Base-by-base conservation (phyloP, 2,888 invertebrate genomes). In the Arrhopalites spinosus region DNA sequence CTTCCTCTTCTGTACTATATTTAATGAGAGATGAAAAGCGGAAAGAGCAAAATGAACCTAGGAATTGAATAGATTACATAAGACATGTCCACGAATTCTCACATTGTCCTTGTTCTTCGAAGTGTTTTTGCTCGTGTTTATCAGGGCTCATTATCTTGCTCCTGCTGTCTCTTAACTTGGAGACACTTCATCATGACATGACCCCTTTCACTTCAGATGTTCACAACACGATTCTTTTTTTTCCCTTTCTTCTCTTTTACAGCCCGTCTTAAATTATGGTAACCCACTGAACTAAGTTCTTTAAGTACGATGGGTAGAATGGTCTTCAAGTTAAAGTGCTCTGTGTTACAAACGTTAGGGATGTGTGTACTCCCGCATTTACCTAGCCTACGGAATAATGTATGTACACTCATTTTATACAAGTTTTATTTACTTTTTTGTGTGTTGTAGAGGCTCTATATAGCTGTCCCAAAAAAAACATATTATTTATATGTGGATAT, bases 111-210 rank as follows among this genome's bases (percentile, higher is more conserved):
- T 73, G 68, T 71, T 74, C 70, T 68, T 43, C 61, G 63, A 73
- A 77, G 75, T 79, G 75, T 77, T 75, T 77, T 75, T 72, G 72
- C 72, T 76, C 66, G 68, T 74, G 74, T 78, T 78, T 78, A 78
- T 78, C 78, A 59, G 73, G 25, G 53, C 71, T 75, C 77, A 79
- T 79, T 77, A 77, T 76, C 78, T 77, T 71, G 70, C 78, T 76
- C 78, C 78, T 75, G 77, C 77, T 79, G 78, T 66, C 76, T 77
- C 71, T 47, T 63, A 50, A 73, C 72, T 74, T 71, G 70, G 63
- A 73, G 77, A 79, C 73, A 74, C 74, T 79, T 77, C 74, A 79
- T 77, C 61, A 70, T 77, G 72, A 72, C 67, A 67, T 64, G 73
- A 76, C 68, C 75, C 66, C 75, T 75, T 75, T 53, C 70, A 72